phyloP scores from a whole-genome alignment of 2,888 invertebrate genomes.

The Hydrotaea cyrtoneurina region DNA sequence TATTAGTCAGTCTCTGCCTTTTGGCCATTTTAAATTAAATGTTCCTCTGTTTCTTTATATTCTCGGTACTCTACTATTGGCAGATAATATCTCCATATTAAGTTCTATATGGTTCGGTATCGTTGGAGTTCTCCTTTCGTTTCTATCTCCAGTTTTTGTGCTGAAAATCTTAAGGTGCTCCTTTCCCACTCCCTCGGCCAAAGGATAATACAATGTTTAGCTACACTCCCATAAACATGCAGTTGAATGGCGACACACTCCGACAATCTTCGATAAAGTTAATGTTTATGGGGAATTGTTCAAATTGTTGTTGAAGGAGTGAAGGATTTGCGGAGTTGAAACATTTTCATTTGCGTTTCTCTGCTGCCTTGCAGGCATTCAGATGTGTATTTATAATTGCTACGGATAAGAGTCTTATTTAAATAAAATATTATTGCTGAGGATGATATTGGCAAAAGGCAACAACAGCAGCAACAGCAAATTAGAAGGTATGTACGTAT shows the following conservation, averaged over 20 bases:
- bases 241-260: background rate
- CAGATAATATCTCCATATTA: background rate
- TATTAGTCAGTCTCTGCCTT: background rate
- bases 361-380: background rate
- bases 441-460: background rate
- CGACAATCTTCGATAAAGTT: background rate
- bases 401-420: conserved; percentile 21
- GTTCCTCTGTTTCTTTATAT: background rate
- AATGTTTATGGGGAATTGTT: background rate
- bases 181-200: background rate
- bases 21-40: background rate
- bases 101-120: background rate
- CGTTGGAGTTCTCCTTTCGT: background rate
- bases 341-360: conserved; percentile 18
- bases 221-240: conserved; percentile 52
- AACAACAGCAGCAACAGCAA: background rate
- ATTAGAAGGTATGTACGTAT: background rate
- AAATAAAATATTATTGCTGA: conserved; percentile 28
- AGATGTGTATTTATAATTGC: conserved; percentile 31
- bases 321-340: conserved; percentile 2
- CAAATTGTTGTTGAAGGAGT: background rate
- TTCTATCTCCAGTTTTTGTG: background rate
- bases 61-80: background rate
- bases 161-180: background rate
- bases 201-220: conserved; percentile 40